Base-by-base conservation (phyloP, 2,797 vertebrate species). In the Lophura swinhoii region DNA sequence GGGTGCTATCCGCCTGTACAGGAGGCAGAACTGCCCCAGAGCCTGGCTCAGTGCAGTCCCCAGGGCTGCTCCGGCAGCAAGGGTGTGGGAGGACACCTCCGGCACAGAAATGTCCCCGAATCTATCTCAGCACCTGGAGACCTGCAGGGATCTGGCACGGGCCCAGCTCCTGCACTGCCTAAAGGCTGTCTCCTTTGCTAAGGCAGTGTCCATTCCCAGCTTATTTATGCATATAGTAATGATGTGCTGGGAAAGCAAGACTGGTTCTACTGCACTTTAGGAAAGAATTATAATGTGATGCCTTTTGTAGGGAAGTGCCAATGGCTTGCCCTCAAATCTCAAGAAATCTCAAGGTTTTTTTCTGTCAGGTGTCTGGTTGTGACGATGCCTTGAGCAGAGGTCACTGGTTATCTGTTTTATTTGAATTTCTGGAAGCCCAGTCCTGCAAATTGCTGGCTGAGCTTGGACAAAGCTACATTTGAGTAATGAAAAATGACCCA, bases 401-500 rank as follows among this genome's bases (percentile, higher is more conserved):
- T 84, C 60, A 73, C 63, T 92, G 59, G 24, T 94, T 94, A 64
- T 69, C 76, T 63, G 28, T 29, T 91, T 53, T 93, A 63, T 69
- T 80, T 89, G 82, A 70, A 67, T 81, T 70, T 56, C 88, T 70
- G 39, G n/a, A 90, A 87, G 58, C 37, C 3, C 1, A 28, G 24
- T 87, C 55, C 60, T 93, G 60, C 44, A 90, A 53, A 79, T 46
- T 87, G 60, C 91, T 95, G 85, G 44, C 83, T 91, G 79, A 92
- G 62, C 88, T 84, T 48, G 68, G 49, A 23, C 84, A 49, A 82
- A 82, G 77, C 43, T 76, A 76, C 93, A 87, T 88, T 86, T 82
- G 83, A 46, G 71, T 73, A 83, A 71, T 51, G 81, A 87, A 92
- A 88, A 53, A 70, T 87, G 79, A 77, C 62, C 83, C 49, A 48